These are phyloP conservation scores for Diachasma alloeum DNA, from an alignment of 1,140 invertebrate genomes.

Conservation along the genomic window DNA sequence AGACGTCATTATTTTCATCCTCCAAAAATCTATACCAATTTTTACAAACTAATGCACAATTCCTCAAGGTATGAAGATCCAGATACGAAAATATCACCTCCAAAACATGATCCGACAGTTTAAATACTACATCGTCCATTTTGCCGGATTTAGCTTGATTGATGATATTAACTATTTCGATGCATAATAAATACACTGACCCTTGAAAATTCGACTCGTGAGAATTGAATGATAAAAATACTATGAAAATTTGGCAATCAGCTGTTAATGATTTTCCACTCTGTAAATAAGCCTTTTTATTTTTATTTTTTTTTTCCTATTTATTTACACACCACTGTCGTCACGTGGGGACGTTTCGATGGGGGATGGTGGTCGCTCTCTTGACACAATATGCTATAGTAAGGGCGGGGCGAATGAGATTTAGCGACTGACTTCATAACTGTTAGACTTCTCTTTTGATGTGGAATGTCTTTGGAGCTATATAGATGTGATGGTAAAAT, in stretches of 20 bases:
- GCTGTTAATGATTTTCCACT: neutral
- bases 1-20: slow-evolving; percentile 95
- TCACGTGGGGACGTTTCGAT: neutral
- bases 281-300: neutral
- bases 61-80: slow-evolving; percentile 83
- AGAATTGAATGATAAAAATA: neutral
- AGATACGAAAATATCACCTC: slow-evolving; percentile 95
- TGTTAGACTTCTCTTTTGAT: too few species aligned
- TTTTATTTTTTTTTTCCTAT: neutral
- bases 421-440: too few species aligned
- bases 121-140: slow-evolving; percentile 56
- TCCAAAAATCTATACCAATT: slow-evolving; percentile 90
- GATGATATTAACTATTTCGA: neutral
- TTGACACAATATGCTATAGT: too few species aligned
- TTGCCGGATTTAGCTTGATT: slow-evolving; percentile 26
- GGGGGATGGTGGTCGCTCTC: neutral
- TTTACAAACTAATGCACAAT: slow-evolving; percentile 93
- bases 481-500: too few species aligned
- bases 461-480: too few species aligned
- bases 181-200: neutral
- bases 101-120: slow-evolving; percentile 80
- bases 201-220: too few species aligned
- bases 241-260: neutral
- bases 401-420: too few species aligned
- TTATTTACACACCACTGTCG: neutral